Evolutionary conservation across 2,888 invertebrate species (phyloP), one percentile per base, ranked within the genome.

Genomic region (Lingula anatina): DNA sequence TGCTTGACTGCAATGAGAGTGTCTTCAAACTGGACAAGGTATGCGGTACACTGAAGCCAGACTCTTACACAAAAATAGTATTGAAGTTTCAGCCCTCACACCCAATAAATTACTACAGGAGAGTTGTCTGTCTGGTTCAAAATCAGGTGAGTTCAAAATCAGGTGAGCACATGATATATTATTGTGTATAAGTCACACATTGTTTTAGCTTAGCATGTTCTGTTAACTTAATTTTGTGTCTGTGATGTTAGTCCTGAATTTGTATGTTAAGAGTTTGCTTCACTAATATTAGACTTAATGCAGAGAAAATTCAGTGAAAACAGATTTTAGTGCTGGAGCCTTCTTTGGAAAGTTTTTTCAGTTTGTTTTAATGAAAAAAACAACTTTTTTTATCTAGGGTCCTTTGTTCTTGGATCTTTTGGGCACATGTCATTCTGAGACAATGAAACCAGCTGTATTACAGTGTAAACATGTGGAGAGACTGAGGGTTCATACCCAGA

Each of bases 381-480:
- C 27, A 35, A 31, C 12, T 26, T 50, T 26, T 35, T 43, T 41
- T 36, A 44, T 60, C 25, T 52, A 75, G 74, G 69, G 62, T 12
- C 70, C 74, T 4, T 45, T 74, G 36, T 71, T 67, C 49, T 54
- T 76, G 39, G 75, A 76, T 41, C 46, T 76, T 35, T 42, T 75
- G 21, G 76, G 73, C 3, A 76, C 76, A 0, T 75, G 75, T 58
- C 76, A 76, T 57, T 64, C 72, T 2, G 75, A 73, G 51, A 60
- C 60, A 1, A 56, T 64, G 5, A 74, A 75, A 47, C 76, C 76
- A 25, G 71, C 73, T 1, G 66, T 75, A 1, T 60, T 76, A 21
- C 53, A 62, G 47, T 42, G 58, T n/a, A 62, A 64, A 42, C 74
- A 76, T 54, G 44, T 76, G 26, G 56, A 62, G 12, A 54, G 63